Evolutionary conservation across 1,140 invertebrate species (phyloP), one percentile per base, ranked within the genome.

Genomic region (Cydia splendana): DNA sequence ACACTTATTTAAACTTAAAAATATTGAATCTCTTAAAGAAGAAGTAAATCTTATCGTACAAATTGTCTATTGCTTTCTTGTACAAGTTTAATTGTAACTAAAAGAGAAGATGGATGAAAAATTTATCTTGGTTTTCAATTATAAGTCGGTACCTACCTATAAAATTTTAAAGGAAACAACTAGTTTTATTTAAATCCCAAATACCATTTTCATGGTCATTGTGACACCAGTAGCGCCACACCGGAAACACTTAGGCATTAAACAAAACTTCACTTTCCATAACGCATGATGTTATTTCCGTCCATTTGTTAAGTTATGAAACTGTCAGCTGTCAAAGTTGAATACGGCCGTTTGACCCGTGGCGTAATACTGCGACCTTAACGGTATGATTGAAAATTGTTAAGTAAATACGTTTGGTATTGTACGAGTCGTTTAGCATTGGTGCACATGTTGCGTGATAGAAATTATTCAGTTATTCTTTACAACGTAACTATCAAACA

Each of bases 301-400:
- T 67, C 30, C 67, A 71, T 71, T 71, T 71, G 67, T 71, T 71
- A 71, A n/a, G 38, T 38, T 71, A 38, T 71, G 30, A 71, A 38
- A 71, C 67, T 71, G 67, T 38, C 67, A 71, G 67, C 38, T 71
- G 67, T 71, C 67, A 71, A 71, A 71, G n/a, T 45, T 38, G 67
- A 45, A 45, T 71, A 71, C 15, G 15, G n/a, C n/a, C n/a, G 67
- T 18, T 18, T 71, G 67, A 71, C 67, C 67, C 34, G 67, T 71
- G 30, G 30, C 67, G 67, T 38, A 15, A 71, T 9, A 69, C 65
- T 71, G 57, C 57, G 67, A 71, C 67, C 67, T 71, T 71, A 71
- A 9, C 57, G 57, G n/a, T 18, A 67, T 38, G 30, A 71, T 42
- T 71, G 67, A 71, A 71, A 71, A 45, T 71, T 42, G 67, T 71